A percentile compares a stretch with the other conserved stretches of the same genome.
These are phyloP conservation scores for Harpagus bidentatus DNA, from an alignment of 2,113 vertebrate genomes.

Conservation along the genomic window DNA sequence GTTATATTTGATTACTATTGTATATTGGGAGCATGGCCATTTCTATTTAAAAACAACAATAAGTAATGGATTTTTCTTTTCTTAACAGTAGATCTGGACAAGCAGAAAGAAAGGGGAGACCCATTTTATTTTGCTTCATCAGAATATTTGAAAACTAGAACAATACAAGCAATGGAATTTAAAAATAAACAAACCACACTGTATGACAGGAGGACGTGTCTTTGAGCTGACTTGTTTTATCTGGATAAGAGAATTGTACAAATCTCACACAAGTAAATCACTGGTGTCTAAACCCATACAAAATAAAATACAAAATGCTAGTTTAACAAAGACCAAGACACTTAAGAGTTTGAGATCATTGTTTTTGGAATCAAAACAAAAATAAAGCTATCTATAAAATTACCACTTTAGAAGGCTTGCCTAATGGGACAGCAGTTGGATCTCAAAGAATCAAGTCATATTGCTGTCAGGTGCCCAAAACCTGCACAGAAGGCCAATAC, in stretches of 20 bases:
- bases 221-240: not conserved
- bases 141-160: not conserved
- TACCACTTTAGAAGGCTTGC: not conserved
- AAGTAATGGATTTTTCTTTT: not conserved
- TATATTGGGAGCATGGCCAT: not conserved
- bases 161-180: not conserved
- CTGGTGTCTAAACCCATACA: not conserved
- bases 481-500: not conserved
- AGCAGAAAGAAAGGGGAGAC: not conserved
- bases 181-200: not conserved
- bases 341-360: not conserved
- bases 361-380: not conserved
- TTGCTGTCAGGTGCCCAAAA: not conserved
- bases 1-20: not conserved
- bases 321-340: not conserved
- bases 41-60: not conserved
- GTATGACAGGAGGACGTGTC: not conserved
- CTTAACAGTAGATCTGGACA: not conserved
- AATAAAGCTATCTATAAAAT: not conserved
- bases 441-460: not conserved
- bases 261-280: not conserved
- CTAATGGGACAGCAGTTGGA: not conserved
- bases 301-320: not conserved
- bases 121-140: not conserved
- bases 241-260: not conserved